Conservation (phyloP, 2,888 invertebrate species). For the Stenolophus ochropezus region DNA sequence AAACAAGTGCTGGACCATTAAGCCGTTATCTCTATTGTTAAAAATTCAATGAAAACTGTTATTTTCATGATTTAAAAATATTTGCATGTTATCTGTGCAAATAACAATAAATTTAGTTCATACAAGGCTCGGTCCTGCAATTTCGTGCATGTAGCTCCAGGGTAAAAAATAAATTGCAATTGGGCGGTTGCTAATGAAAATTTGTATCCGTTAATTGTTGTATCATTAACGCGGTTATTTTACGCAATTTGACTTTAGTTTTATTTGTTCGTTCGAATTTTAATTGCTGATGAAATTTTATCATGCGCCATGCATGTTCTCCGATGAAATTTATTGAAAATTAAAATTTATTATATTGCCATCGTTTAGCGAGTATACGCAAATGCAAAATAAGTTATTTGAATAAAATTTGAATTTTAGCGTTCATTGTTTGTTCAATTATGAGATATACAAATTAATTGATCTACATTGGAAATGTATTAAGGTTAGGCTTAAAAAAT, state of each 20-base stretch:
- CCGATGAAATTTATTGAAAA: slow-evolving; percentile 17
- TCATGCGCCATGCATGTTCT: neutral
- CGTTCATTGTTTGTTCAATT: no score
- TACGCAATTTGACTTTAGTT: slow-evolving; percentile 21
- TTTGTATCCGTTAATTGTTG: slow-evolving; percentile 26
- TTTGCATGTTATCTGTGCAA: neutral
- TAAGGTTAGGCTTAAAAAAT: no score
- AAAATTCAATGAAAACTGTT: neutral
- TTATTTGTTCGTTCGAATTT: slow-evolving; percentile 16
- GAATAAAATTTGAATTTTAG: neutral
- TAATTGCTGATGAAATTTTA: slow-evolving; percentile 43
- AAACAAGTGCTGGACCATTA: neutral
- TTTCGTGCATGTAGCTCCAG: neutral
- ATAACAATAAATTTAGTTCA: neutral
- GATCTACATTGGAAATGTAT: no score
- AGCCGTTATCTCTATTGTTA: neutral
- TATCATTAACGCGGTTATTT: neutral
- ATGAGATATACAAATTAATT: no score
- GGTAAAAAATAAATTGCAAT: slow-evolving; percentile 23
- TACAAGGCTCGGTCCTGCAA: neutral
- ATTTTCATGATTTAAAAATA: neutral
- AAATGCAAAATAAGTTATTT: neutral
- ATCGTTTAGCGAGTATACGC: neutral
- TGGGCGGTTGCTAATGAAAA: slow-evolving; percentile 32
- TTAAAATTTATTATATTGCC: slow-evolving; percentile 35